These are phyloP conservation scores for Eupithecia centaureata DNA, from an alignment of 2,888 invertebrate genomes.

Conservation along the genomic window DNA sequence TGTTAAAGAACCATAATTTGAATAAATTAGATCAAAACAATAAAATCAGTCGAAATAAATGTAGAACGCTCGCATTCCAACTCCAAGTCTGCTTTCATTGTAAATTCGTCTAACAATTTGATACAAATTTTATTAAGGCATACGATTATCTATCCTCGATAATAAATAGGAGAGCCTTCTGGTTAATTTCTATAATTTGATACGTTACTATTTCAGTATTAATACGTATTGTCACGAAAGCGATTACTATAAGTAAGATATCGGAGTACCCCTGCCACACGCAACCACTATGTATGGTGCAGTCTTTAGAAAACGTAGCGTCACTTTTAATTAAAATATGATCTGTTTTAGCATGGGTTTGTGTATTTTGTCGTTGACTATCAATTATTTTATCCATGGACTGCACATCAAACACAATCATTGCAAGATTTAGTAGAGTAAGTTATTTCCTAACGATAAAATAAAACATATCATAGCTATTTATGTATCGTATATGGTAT, in stretches of 20 bases:
- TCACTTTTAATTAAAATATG: neutral
- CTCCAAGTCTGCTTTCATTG: conserved; percentile 8
- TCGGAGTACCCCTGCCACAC: conserved; percentile 59
- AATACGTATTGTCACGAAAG: conserved; percentile 68
- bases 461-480: too few relatives aligned
- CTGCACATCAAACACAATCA: too few relatives aligned
- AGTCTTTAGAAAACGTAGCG: conserved; percentile 1
- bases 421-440: too few relatives aligned
- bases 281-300: conserved; percentile 52
- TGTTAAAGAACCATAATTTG: too few relatives aligned
- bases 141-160: conserved; percentile 63
- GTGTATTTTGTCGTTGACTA: too few relatives aligned
- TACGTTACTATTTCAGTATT: conserved; percentile 59
- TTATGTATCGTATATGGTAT: too few relatives aligned
- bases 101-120: conserved; percentile 57
- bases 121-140: conserved; percentile 70
- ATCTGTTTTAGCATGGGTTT: neutral
- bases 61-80: too few relatives aligned
- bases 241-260: conserved; percentile 57
- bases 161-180: conserved; percentile 63
- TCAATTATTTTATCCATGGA: too few relatives aligned
- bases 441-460: too few relatives aligned
- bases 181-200: conserved; percentile 69
- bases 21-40: too few relatives aligned
- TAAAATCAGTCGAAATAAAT: too few relatives aligned